These are phyloP conservation scores for Euzophera pinguis DNA, from an alignment of 2,888 invertebrate genomes.

Conservation along the genomic window DNA sequence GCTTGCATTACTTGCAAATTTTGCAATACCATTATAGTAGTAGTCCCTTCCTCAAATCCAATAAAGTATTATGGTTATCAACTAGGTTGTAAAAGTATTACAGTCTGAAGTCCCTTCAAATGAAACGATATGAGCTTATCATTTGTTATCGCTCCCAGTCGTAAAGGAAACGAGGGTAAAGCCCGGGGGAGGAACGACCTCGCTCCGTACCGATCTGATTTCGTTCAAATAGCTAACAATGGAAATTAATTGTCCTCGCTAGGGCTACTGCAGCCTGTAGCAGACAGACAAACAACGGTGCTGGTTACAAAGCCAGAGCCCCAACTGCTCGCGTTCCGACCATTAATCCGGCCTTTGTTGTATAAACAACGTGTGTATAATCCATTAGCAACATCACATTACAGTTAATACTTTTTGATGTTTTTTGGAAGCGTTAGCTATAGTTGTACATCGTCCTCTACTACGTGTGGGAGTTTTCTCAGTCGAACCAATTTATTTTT, in stretches of 20 bases:
- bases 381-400: neutral
- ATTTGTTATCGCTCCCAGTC: neutral
- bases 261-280: neutral
- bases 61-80: too few relatives aligned
- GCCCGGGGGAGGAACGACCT: neutral
- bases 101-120: neutral
- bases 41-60: too few relatives aligned
- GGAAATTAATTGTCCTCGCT: neutral
- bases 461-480: too few relatives aligned
- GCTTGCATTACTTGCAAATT: too few relatives aligned
- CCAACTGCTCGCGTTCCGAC: neutral
- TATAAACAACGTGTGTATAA: neutral
- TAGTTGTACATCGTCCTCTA: neutral
- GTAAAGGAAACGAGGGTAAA: slow-evolving; percentile 3
- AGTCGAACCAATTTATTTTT: too few relatives aligned
- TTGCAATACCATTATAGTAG: too few relatives aligned
- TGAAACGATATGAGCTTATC: neutral
- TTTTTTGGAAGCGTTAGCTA: neutral
- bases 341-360: neutral
- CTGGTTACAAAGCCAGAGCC: neutral
- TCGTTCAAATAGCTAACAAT: neutral
- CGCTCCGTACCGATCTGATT: neutral
- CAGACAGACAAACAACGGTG: neutral
- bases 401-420: neutral
- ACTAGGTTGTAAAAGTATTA: too few relatives aligned